A percentile compares a stretch with the other conserved stretches of the same genome.
phyloP scores from a whole-genome alignment of 2,797 vertebrate species.

The Pangasius djambal region DNA sequence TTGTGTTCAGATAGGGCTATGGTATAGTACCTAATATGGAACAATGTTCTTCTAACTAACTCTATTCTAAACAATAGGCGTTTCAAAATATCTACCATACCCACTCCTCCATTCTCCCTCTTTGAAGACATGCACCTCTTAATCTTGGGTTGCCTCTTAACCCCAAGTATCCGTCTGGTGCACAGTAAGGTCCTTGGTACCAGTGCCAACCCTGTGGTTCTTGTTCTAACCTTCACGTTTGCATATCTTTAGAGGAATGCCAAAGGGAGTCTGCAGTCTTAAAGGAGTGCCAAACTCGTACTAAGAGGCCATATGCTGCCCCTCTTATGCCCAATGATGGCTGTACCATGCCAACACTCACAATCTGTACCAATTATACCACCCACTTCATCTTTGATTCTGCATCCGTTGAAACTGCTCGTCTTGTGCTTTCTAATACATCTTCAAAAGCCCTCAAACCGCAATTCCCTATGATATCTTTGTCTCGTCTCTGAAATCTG shows the following conservation, averaged over 20 bases:
- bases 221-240: constrained; percentile 66
- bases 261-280: constrained; percentile 50
- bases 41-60: neutral
- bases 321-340: constrained; percentile 54
- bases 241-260: constrained; percentile 59
- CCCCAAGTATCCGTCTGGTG: constrained; percentile 50
- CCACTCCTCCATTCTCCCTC: constrained; percentile 15
- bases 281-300: constrained; percentile 74
- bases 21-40: neutral
- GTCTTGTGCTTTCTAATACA: constrained; percentile 36
- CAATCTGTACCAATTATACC: constrained; percentile 73
- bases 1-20: neutral
- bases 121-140: constrained; percentile 45
- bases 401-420: constrained; percentile 60
- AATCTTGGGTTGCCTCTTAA: constrained; percentile 41
- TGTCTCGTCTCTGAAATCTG: constrained; percentile 49
- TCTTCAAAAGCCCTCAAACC: constrained; percentile 51
- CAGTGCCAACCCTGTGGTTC: constrained; percentile 60
- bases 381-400: constrained; percentile 63
- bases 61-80: constrained; percentile 5
- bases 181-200: constrained; percentile 45
- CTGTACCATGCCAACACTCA: constrained; percentile 65
- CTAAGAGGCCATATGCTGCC: constrained; percentile 74
- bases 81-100: neutral
- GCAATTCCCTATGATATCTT: constrained; percentile 53